These are phyloP conservation scores for Crambe crambe DNA, from an alignment of 37 sponge, comb jelly and placozoan species.

Conservation along the genomic window DNA sequence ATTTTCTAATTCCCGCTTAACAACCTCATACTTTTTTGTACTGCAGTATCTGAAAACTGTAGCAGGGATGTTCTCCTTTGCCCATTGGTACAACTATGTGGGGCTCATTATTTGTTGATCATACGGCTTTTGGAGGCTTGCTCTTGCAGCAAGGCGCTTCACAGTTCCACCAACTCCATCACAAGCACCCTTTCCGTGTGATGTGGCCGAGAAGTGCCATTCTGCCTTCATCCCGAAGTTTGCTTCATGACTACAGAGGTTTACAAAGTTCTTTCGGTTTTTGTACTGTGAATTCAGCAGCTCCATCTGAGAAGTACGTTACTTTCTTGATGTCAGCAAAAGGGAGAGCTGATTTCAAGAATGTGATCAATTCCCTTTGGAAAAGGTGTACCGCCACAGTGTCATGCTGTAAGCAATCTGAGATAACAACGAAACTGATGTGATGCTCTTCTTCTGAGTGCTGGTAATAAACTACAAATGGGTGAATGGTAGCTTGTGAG, in stretches of 20 bases:
- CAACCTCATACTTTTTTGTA: conserved; percentile 21
- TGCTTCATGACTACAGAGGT: conserved; percentile 42
- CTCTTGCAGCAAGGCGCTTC: too few relatives aligned
- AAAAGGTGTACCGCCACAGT: too few relatives aligned
- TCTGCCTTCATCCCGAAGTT: conserved; percentile 64
- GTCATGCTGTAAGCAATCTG: too few relatives aligned
- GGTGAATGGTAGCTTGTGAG: too few relatives aligned
- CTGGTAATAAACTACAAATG: too few relatives aligned
- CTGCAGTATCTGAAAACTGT: conserved; percentile 28
- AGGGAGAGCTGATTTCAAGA: conserved; percentile 18
- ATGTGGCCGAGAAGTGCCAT: too few relatives aligned
- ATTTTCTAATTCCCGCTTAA: conserved; percentile 4
- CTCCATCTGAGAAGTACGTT: conserved; percentile 60
- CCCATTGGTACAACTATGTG: conserved; percentile 53
- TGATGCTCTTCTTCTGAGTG: too few relatives aligned
- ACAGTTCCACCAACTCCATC: too few relatives aligned
- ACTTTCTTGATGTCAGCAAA: conserved; percentile 19
- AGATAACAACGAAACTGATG: too few relatives aligned
- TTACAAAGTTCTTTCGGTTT: conserved; percentile 56
- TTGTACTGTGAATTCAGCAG: conserved; percentile 64
- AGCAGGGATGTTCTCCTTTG: conserved; percentile 19
- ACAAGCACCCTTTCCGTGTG: too few relatives aligned
- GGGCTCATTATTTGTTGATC: conserved; percentile 63
- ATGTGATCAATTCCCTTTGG: too few relatives aligned
- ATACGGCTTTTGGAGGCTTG: conserved; percentile 60